Evolutionary conservation across 2,888 invertebrate genomes (phyloP).

Genomic region (Norana najaformis): DNA sequence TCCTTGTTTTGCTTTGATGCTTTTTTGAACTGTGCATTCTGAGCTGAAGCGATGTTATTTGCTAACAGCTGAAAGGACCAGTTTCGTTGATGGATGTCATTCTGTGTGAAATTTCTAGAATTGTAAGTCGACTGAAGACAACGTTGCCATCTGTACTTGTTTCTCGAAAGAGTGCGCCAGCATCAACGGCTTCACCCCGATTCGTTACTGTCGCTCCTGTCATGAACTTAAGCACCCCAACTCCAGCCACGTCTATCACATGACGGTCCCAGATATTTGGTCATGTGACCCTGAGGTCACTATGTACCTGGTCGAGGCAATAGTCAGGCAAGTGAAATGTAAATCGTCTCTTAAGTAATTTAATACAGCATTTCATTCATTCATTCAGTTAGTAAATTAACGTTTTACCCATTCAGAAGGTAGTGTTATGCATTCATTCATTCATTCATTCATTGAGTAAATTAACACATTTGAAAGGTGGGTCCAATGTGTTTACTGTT

Average conservation of each 20-base stretch:
- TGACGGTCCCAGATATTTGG: conserved; percentile 83
- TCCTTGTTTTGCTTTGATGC: too few species aligned
- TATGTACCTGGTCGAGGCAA: conserved; percentile 89
- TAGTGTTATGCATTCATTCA: too few species aligned
- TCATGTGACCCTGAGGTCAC: conserved; percentile 87
- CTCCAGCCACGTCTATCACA: conserved; percentile 81
- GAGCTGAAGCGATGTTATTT: too few species aligned
- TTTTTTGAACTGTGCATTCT: background rate
- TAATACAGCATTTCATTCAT: too few species aligned
- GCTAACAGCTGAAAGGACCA: too few species aligned
- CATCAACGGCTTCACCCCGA: conserved; percentile 93
- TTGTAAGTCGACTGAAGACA: conserved; percentile 79
- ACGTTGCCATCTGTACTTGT: conserved; percentile 90
- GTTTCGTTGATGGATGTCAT: too few species aligned
- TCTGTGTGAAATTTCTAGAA: conserved; percentile 69
- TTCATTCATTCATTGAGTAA: too few species aligned
- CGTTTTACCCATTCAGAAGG: too few species aligned
- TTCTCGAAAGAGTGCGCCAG: conserved; percentile 95
- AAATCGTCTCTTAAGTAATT: too few species aligned
- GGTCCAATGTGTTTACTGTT: background rate
- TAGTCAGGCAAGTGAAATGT: conserved; percentile 73
- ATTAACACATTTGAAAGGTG: too few species aligned
- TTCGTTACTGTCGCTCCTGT: conserved; percentile 69
- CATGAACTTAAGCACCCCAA: conserved; percentile 38
- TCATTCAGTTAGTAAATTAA: too few species aligned